A percentile compares a stretch with the other conserved stretches of the same genome.
These are phyloP conservation scores for Eupsilia transversa DNA, from an alignment of 2,888 invertebrate genomes.

Conservation along the genomic window DNA sequence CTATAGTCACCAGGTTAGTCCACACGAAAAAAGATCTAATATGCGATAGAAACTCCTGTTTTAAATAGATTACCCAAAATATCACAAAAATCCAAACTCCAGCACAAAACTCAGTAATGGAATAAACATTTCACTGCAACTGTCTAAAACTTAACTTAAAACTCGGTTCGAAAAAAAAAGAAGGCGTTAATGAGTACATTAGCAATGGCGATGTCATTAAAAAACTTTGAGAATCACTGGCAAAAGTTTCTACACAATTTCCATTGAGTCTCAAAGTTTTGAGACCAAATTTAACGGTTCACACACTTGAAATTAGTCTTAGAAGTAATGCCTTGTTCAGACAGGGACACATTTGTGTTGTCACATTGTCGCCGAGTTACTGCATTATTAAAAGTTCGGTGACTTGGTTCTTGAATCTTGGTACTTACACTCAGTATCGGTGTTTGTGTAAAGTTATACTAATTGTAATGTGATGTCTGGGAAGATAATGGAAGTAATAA, in stretches of 20 bases:
- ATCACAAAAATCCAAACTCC: conserved; percentile 14
- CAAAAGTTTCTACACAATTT: conserved; percentile 50
- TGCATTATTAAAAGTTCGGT: conserved; percentile 54
- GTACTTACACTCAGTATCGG: conserved; percentile 25
- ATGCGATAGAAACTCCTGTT: neutral
- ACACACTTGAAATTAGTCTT: conserved; percentile 56
- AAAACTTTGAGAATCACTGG: conserved; percentile 57
- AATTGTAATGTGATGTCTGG: conserved; percentile 25
- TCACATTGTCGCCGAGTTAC: conserved; percentile 38
- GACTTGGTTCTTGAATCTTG: conserved; percentile 21
- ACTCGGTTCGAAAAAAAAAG: conserved; percentile 27
- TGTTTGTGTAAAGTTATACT: conserved; percentile 14
- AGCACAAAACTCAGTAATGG: conserved; percentile 27
- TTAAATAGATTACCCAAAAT: neutral
- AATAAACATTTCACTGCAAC: conserved; percentile 35
- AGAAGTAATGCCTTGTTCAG: conserved; percentile 39
- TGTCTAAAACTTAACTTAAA: conserved; percentile 25
- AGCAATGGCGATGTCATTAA: conserved; percentile 55
- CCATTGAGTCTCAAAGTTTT: conserved; percentile 51
- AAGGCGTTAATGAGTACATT: conserved; percentile 55
- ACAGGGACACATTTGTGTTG: conserved; percentile 43
- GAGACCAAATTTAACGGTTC: conserved; percentile 58
- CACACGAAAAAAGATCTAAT: no score
- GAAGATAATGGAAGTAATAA: conserved; percentile 22
- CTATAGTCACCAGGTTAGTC: no score